phyloP scores from a whole-genome alignment of 2,888 invertebrate genomes.

The Drosophila maculinotata region DNA sequence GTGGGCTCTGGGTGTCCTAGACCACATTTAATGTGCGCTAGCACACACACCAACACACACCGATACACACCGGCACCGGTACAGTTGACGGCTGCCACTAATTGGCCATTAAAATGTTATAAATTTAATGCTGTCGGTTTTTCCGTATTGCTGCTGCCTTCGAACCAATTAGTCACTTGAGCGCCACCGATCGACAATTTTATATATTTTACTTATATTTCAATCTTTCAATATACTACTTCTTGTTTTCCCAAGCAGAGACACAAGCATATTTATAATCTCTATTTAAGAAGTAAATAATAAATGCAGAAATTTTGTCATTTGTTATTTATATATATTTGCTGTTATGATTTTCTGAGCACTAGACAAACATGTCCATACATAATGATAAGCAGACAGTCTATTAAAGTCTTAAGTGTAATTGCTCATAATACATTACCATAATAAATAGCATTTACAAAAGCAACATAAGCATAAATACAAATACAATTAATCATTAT shows the following conservation, averaged over 20 bases:
- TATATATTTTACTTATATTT: constrained; percentile 9
- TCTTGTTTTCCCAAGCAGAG: neutral
- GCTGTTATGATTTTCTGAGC: too few species aligned
- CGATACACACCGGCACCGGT: neutral
- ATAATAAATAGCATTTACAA: neutral
- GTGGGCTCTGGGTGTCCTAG: constrained; percentile 39
- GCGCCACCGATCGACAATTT: constrained; percentile 27
- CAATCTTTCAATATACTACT: constrained; percentile 11
- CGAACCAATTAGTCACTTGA: constrained; percentile 55
- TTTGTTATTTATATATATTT: too few species aligned
- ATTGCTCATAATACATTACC: constrained; percentile 28
- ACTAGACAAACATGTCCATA: too few species aligned
- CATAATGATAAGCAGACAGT: constrained; percentile 24
- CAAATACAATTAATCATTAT: constrained; percentile 17
- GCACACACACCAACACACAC: neutral
- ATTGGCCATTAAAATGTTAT: constrained; percentile 78
- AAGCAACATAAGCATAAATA: neutral
- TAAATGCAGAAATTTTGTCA: too few species aligned
- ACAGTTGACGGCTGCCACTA: constrained; percentile 71
- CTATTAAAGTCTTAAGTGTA: constrained; percentile 21
- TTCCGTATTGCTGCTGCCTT: constrained; percentile 54
- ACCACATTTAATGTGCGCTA: constrained; percentile 31
- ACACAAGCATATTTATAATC: too few species aligned
- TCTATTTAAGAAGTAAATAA: too few species aligned
- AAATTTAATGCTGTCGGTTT: constrained; percentile 71